Conservation (phyloP, 2,888 invertebrate species). For the Beris morrisii region DNA sequence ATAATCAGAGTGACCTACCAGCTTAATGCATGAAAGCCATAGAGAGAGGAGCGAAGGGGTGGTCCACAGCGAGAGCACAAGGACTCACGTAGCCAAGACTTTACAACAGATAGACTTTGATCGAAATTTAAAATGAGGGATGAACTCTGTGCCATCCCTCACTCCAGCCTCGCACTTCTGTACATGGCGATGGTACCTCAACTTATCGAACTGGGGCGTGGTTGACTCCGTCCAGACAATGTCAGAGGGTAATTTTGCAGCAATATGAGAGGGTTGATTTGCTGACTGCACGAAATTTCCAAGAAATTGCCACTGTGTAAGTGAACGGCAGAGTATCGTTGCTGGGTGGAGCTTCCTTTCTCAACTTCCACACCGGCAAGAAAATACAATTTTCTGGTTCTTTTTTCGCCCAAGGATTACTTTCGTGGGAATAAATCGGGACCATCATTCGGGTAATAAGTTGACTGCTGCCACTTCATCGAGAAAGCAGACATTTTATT, state of each 20-base stretch:
- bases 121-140: constrained; percentile 38
- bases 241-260: constrained; percentile 39
- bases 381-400: neutral
- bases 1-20: constrained; percentile 38
- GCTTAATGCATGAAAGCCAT: constrained; percentile 35
- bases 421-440: neutral
- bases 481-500: constrained; percentile 36
- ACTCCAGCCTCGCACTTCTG: neutral
- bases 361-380: neutral
- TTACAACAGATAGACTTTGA: constrained; percentile 36
- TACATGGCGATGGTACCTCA: constrained; percentile 12
- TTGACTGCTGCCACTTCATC: constrained; percentile 35
- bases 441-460: constrained; percentile 2
- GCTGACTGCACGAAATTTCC: constrained; percentile 49
- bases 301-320: constrained; percentile 1
- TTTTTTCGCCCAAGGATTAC: neutral
- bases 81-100: constrained; percentile 35
- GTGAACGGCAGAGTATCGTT: neutral
- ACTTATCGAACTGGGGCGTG: constrained; percentile 35
- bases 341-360: constrained; percentile 33
- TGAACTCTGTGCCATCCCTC: constrained; percentile 25
- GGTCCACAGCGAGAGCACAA: neutral
- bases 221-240: constrained; percentile 38
- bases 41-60: constrained; percentile 15
- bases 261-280: constrained; percentile 53